Evolutionary conservation across 1,140 invertebrate genomes (phyloP), one percentile per base, ranked within the genome.

Genomic region (Magallana angulata): DNA sequence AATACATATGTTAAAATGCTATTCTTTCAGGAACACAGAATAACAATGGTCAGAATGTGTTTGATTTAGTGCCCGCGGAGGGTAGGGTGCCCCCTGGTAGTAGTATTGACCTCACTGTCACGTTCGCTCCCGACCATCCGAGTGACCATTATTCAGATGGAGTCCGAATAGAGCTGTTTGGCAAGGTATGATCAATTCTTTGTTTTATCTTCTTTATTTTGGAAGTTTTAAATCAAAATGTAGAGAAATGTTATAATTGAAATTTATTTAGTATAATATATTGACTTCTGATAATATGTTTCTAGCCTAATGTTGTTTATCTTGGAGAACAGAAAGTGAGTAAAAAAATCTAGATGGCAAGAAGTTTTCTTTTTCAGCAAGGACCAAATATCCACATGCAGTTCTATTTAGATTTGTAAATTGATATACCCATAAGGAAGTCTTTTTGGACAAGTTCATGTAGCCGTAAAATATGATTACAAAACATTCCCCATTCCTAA

Each of bases 61-160:
- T 95, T 93, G 94, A 95, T 85, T 89, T 94, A 71, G 93, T 94
- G 56, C 94, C 94, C 57, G 86, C 91, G 14, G 92, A 93, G 86
- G 94, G 94, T 8, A 91, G 85, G 3, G 94, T 95, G 80, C 85
- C 91, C 18, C 92, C 94, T 80, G 94, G 94, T 82, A 92, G 90
- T 56, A 93, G 88, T 80, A 91, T 91, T 80, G 94, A 95, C 84
- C 91, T 95, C 16, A 93, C 91, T 9, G 90, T 95, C 76, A 94
- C 94, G 48, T 95, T 95, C 92, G 93, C 94, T 48, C 94, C 94
- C 36, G 94, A 95, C 84, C 94, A 95, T 91, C 86, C 91, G 8
- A 94, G 94, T 92, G 94, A 94, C 24, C 85, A 93, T 82, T 95
- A 92, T 88, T 94, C 93, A 12, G 94, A 95, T 90, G 92, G 92